Percentiles rank a stretch among this genome's conserved stretches.
Conservation (phyloP, 2,888 invertebrate species). For the Zhuqinia jingwanae region DNA sequence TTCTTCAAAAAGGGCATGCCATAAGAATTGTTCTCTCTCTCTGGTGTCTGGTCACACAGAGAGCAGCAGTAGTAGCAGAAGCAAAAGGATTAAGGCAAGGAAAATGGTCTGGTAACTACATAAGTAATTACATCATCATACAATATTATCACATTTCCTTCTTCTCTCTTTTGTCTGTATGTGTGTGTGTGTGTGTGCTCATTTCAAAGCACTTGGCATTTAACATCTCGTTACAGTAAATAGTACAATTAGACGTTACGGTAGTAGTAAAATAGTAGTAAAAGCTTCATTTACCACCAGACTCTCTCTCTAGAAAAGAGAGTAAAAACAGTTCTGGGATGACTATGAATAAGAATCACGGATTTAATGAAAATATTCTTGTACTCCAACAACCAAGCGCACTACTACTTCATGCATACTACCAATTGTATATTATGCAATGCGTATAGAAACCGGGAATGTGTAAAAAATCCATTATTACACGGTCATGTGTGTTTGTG, state of each 20-base stretch:
- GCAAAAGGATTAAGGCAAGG: no score
- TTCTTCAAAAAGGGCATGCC: background rate
- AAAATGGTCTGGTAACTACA: background rate
- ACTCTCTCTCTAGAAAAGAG: no score
- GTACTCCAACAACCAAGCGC: background rate
- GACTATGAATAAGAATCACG: constrained; percentile 47
- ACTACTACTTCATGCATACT: no score
- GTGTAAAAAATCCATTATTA: constrained; percentile 58
- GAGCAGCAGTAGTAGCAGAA: background rate
- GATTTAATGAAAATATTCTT: constrained; percentile 26
- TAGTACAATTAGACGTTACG: no score
- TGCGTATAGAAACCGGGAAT: constrained; percentile 30
- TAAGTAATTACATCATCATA: background rate
- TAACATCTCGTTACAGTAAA: background rate
- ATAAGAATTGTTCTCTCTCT: background rate
- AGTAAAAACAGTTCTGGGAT: background rate
- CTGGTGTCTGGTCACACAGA: constrained; percentile 14
- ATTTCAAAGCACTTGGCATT: background rate
- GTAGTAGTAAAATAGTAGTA: background rate
- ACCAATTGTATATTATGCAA: no score
- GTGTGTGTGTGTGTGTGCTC: background rate
- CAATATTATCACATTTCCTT: constrained; percentile 19
- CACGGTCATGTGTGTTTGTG: constrained; percentile 43
- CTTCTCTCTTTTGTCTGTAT: background rate
- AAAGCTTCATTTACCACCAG: background rate